Evolutionary conservation across 2,797 vertebrate species (phyloP).

Genomic region (Denticeps clupeoides): DNA sequence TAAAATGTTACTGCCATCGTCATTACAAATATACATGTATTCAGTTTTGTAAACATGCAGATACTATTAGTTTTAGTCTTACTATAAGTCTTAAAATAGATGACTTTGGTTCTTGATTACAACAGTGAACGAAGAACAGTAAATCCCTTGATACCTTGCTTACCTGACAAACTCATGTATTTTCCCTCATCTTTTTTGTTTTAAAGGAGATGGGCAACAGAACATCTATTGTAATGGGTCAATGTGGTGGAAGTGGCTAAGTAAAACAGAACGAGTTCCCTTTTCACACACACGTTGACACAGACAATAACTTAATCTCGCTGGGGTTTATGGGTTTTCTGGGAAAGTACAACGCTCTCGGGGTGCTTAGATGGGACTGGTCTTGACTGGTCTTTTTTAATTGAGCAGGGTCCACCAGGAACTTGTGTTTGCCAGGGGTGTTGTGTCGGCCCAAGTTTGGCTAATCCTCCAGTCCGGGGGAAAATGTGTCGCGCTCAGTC

Average conservation of each 20-base stretch:
- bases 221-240: constrained; percentile 6
- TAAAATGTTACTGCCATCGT: too few species aligned
- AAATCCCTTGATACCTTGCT: too few species aligned
- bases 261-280: constrained; percentile 3
- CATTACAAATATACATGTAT: too few species aligned
- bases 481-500: background rate
- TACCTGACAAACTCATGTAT: too few species aligned
- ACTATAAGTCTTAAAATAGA: too few species aligned
- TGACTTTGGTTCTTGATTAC: too few species aligned
- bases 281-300: constrained; percentile 8
- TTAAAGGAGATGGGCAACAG: background rate
- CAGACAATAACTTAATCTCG: constrained; percentile 11
- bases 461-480: constrained; percentile 2
- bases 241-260: constrained; percentile 9
- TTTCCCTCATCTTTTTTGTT: constrained; percentile 7
- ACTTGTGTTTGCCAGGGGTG: background rate
- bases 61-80: too few species aligned
- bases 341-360: constrained; percentile 3
- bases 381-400: background rate
- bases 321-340: constrained; percentile 6
- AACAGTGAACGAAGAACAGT: too few species aligned
- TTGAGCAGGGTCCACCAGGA: constrained; percentile 3
- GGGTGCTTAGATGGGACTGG: background rate
- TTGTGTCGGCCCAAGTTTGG: constrained; percentile 1
- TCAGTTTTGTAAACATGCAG: too few species aligned